Percentiles rank a stretch among this genome's conserved stretches.
Evolutionary conservation across 2,797 vertebrate species (phyloP).

Genomic region (Micromesistius poutassou): DNA sequence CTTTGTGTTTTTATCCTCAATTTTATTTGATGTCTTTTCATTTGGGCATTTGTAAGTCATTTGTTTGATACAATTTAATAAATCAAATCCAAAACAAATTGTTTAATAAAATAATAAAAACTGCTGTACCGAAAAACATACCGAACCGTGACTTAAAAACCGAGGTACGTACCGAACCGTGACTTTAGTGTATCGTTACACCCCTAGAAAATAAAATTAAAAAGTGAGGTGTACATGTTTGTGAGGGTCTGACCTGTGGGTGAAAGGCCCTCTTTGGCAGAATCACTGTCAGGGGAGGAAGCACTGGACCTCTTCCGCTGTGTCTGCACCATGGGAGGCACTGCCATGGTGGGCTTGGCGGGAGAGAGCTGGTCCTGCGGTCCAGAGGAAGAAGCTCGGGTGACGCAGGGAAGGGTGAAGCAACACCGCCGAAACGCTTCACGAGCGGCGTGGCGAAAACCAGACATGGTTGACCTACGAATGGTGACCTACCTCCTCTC

Average conservation of each 20-base stretch:
- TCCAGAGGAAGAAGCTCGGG: background rate
- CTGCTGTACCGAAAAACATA: no score
- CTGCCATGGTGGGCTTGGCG: slow-evolving; percentile 51
- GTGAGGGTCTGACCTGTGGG: slow-evolving; percentile 53
- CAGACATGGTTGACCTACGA: background rate
- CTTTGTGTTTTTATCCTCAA: no score
- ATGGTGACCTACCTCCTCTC: slow-evolving; percentile 59
- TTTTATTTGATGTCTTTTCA: no score
- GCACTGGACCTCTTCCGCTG: slow-evolving; percentile 43
- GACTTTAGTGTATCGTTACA: no score
- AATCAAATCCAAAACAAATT: no score
- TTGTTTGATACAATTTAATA: no score
- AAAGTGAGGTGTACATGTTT: background rate
- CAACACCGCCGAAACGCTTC: background rate
- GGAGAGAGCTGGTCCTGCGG: slow-evolving; percentile 45
- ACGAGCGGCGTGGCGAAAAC: background rate
- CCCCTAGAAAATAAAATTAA: no score
- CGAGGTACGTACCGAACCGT: no score
- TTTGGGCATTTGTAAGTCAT: no score
- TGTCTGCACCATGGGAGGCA: slow-evolving; percentile 37
- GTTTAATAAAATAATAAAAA: no score
- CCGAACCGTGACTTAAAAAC: no score
- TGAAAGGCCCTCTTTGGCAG: slow-evolving; percentile 47
- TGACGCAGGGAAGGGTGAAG: background rate
- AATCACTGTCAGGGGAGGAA: slow-evolving; percentile 56